These are phyloP conservation scores for Liparis tanakae DNA, from an alignment of 2,797 vertebrate species.

Conservation along the genomic window DNA sequence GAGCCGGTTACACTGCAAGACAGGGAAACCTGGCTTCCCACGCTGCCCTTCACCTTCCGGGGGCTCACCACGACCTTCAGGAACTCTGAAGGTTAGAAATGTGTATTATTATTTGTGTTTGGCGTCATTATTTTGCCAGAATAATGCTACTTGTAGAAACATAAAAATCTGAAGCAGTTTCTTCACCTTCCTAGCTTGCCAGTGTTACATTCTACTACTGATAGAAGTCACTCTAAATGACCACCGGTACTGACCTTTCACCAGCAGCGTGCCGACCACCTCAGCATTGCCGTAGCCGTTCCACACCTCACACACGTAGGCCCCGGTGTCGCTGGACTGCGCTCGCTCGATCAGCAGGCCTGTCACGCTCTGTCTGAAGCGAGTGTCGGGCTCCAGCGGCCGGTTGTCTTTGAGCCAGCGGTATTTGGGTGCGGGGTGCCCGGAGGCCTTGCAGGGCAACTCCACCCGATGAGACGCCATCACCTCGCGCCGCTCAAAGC, in stretches of 20 bases:
- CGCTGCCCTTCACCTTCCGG: constrained; percentile 94
- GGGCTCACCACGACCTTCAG: constrained; percentile 94
- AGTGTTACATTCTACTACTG: not conserved
- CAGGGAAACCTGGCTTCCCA: constrained; percentile 96
- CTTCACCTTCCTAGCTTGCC: not conserved
- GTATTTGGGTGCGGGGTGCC: constrained; percentile 94
- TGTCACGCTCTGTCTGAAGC: constrained; percentile 92
- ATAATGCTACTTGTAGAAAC: not conserved
- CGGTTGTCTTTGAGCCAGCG: constrained; percentile 98
- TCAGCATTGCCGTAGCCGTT: constrained; percentile 95
- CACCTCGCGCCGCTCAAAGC: constrained; percentile 94
- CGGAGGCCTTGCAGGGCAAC: constrained; percentile 96
- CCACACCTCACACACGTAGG: constrained; percentile 97
- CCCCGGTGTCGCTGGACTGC: constrained; percentile 90
- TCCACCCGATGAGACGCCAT: constrained; percentile 95
- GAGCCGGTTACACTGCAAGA: constrained; percentile 93
- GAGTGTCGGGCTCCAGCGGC: constrained; percentile 94
- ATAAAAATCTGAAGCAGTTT: not conserved
- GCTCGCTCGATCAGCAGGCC: constrained; percentile 94
- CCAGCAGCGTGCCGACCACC: constrained; percentile 89
- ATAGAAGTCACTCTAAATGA: not conserved
- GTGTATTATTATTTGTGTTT: not conserved
- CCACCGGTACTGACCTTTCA: constrained; percentile 90
- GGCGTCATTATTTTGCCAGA: not conserved
- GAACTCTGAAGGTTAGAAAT: constrained; percentile 81